Base-by-base conservation (phyloP, 2,888 invertebrate genomes). In the Gnatocerus cornutus region DNA sequence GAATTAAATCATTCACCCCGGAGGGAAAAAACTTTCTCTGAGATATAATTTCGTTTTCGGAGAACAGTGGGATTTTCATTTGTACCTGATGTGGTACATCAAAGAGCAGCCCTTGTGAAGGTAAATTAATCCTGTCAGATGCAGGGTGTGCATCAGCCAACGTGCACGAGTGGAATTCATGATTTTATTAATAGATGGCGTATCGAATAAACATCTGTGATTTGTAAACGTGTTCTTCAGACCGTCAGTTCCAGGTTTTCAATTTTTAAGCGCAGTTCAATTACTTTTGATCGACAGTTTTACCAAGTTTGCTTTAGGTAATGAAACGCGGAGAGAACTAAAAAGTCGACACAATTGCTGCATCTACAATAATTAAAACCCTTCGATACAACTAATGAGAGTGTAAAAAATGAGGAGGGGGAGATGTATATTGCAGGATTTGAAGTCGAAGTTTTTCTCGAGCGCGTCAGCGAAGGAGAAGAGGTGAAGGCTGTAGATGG, bases 51-150 rank as follows among this genome's bases (percentile, higher is more conserved):
- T 41, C 37, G 7, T 37, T 33, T 12, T 1, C 27, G 9, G 10
- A 29, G 8, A 64, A 41, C 30, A 10, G 29, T 16, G 33, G 14
- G 30, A 53, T 30, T 53, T 62, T 50, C 13, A 9, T 55, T 14
- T 50, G n/a, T 69, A 65, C 58, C 53, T 69, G 66, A 27, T 41
- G 53, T 73, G 73, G 73, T 75, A 73, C 78, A 77, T 76, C 75
- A 78, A 79, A 79, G 78, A 74, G 70, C 70, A 62, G 46, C 58
- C 52, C 48, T 68, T 74, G 75, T 74, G 76, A 78, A 80, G 78
- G 78, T 78, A 80, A 80, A 79, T 80, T 80, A 80, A 80, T 77
- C 73, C 79, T 80, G 80, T 80, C 80, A 78, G 75, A 76, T 69
- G 69, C 79, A 79, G 75, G 21, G 68, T 73, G 70, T 65, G 69